Conservation (phyloP, 1,140 invertebrate species). For the Trichonephila inaurata region DNA sequence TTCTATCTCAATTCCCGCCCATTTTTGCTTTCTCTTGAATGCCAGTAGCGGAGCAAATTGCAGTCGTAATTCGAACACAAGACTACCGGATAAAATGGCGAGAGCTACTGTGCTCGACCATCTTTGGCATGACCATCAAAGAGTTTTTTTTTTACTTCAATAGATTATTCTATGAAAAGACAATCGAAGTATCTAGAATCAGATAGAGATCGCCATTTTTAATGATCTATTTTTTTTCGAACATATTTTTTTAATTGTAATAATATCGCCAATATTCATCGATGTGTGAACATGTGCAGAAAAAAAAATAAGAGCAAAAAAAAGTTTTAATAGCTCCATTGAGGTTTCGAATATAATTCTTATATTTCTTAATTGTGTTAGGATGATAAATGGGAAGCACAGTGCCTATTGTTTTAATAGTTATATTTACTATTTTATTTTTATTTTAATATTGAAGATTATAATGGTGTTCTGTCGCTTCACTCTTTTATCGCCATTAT, state of each 20-base stretch:
- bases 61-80: slow-evolving; percentile 4
- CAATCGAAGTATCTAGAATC: too few species aligned
- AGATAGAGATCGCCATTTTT: too few species aligned
- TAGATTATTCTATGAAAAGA: too few species aligned
- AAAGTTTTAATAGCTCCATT: not conserved
- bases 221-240: not conserved
- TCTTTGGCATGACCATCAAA: not conserved
- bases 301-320: not conserved
- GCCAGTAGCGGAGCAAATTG: slow-evolving; percentile 11
- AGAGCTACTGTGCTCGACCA: not conserved
- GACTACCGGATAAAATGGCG: not conserved
- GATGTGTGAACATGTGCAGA: not conserved
- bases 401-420: not conserved
- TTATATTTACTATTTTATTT: not conserved
- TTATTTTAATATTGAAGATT: not conserved
- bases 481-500: not conserved
- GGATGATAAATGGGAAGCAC: not conserved
- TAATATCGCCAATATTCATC: not conserved
- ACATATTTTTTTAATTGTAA: not conserved
- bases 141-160: not conserved
- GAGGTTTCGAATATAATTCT: not conserved
- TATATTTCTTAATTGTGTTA: not conserved
- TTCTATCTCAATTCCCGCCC: not conserved
- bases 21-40: not conserved
- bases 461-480: not conserved